These are phyloP conservation scores for Sylvilagus bachmani DNA, from an alignment of 2,113 vertebrate species.

Conservation along the genomic window DNA sequence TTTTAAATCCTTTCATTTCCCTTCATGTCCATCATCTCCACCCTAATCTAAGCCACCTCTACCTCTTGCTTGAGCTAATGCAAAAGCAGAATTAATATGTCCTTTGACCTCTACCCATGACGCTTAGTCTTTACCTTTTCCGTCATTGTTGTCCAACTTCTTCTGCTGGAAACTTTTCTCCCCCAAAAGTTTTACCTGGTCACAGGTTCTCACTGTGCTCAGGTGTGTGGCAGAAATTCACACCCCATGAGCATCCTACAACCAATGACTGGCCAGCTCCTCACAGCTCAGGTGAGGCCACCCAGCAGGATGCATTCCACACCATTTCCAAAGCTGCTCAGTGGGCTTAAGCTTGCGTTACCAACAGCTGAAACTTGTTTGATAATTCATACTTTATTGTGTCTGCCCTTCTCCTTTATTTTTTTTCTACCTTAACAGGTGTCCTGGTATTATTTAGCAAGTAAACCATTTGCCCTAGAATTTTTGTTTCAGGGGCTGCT, in stretches of 20 bases:
- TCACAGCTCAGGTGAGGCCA: neutral
- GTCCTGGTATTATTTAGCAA: neutral
- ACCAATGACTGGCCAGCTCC: neutral
- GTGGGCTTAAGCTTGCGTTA: neutral
- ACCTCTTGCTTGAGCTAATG: neutral
- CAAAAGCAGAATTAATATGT: neutral
- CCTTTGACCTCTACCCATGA: neutral
- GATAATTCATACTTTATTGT: neutral
- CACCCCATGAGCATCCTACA: neutral
- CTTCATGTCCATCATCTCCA: neutral
- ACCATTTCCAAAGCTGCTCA: neutral
- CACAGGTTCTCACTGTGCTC: neutral
- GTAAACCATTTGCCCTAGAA: neutral
- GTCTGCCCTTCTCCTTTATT: neutral
- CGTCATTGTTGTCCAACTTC: neutral
- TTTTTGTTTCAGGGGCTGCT: neutral
- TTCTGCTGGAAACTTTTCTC: neutral
- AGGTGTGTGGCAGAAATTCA: neutral
- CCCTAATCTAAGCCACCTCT: neutral
- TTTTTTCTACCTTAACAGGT: neutral
- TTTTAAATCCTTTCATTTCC: constrained; percentile 15
- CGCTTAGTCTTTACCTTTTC: neutral
- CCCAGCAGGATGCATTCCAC: neutral
- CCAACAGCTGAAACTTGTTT: neutral
- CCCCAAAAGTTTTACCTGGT: neutral